Percentiles rank a stretch among this genome's conserved stretches.
Conservation (phyloP, 2,888 invertebrate genomes). For the Iselma pallidipennis region DNA sequence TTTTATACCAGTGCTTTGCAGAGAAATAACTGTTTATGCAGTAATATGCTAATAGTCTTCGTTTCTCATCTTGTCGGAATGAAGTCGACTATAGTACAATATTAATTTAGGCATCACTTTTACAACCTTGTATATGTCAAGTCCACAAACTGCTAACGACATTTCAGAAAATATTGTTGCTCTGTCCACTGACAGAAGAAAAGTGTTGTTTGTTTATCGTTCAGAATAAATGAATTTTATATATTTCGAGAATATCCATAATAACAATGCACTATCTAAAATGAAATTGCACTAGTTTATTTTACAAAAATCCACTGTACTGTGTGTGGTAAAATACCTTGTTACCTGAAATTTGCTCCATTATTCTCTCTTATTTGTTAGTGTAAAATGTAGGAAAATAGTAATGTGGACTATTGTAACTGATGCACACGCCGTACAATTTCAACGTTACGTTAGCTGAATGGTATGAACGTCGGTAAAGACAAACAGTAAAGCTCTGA, state of each 20-base stretch:
- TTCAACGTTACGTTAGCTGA: neutral
- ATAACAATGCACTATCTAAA: too few relatives aligned
- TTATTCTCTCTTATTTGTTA: neutral
- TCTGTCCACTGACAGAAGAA: too few relatives aligned
- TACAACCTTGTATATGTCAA: slow-evolving; percentile 1
- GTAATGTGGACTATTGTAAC: neutral
- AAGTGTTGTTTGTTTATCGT: too few relatives aligned
- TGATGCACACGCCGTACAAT: neutral
- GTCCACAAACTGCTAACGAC: neutral
- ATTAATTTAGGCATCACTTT: slow-evolving; percentile 14
- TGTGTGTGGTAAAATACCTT: too few relatives aligned
- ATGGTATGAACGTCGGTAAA: neutral
- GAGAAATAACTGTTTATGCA: slow-evolving; percentile 30
- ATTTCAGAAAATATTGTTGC: too few relatives aligned
- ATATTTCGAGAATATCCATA: too few relatives aligned
- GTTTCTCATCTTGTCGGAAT: slow-evolving; percentile 6
- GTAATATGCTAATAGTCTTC: slow-evolving; percentile 35
- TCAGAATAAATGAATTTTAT: too few relatives aligned
- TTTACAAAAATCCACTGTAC: too few relatives aligned
- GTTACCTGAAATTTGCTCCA: too few relatives aligned
- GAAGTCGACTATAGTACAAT: slow-evolving; percentile 2
- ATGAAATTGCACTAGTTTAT: too few relatives aligned
- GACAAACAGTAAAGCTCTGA: neutral
- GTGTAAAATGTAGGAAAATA: neutral
- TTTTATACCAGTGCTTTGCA: slow-evolving; percentile 25